phyloP scores from a whole-genome alignment of 2,888 invertebrate genomes.

The Hirtodrosophila confusa region DNA sequence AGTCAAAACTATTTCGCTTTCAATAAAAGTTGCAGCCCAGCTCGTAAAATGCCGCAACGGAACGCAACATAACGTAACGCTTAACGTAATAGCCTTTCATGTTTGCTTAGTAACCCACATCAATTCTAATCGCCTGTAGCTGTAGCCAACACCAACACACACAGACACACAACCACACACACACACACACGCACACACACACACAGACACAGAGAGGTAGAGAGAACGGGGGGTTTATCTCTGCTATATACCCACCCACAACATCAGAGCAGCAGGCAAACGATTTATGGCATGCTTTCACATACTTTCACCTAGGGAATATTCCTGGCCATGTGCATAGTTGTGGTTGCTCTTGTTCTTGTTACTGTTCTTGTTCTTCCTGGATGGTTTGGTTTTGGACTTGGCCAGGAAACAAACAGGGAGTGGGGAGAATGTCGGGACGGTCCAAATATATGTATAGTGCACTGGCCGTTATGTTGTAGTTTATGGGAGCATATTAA shows the following conservation, averaged over 20 bases:
- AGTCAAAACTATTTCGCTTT: slow-evolving; percentile 56
- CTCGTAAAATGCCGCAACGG: slow-evolving; percentile 60
- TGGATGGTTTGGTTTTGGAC: slow-evolving; percentile 13
- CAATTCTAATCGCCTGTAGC: slow-evolving; percentile 77
- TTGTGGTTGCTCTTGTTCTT: slow-evolving; percentile 51
- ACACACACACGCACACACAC: slow-evolving; percentile 18
- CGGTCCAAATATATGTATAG: slow-evolving; percentile 21
- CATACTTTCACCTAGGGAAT: slow-evolving; percentile 79
- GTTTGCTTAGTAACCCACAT: slow-evolving; percentile 80
- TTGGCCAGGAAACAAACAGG: not conserved
- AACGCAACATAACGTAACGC: slow-evolving; percentile 71
- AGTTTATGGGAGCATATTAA: slow-evolving; percentile 74
- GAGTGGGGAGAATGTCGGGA: not conserved
- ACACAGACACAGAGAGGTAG: not conserved
- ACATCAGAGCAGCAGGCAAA: slow-evolving; percentile 56
- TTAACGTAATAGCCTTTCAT: slow-evolving; percentile 80
- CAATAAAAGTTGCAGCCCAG: slow-evolving; percentile 44
- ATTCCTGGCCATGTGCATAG: slow-evolving; percentile 69
- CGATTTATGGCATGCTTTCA: slow-evolving; percentile 80
- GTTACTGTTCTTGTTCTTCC: slow-evolving; percentile 24
- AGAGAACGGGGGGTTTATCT: slow-evolving; percentile 28
- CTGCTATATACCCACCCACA: slow-evolving; percentile 44
- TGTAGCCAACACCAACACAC: slow-evolving; percentile 41
- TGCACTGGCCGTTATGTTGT: slow-evolving; percentile 32
- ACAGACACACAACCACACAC: slow-evolving; percentile 2